These are phyloP conservation scores for Amphiprion clarkii DNA, from an alignment of 2,797 vertebrate genomes.

Conservation along the genomic window DNA sequence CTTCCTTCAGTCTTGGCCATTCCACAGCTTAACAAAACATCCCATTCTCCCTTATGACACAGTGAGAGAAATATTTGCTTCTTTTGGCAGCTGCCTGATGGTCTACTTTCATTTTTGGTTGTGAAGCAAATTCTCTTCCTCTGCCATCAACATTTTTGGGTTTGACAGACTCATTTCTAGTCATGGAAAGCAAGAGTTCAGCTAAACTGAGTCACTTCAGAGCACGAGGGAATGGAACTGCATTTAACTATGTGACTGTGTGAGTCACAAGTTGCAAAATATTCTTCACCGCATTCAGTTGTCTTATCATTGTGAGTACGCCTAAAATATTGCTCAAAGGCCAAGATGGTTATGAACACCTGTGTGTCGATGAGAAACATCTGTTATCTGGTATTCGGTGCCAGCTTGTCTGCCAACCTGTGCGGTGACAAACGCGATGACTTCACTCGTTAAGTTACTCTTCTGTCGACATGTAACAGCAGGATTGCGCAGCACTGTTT, in stretches of 20 bases:
- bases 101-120: constrained; percentile 67
- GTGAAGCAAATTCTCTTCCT: constrained; percentile 61
- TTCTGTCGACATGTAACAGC: constrained; percentile 63
- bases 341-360: constrained; percentile 54
- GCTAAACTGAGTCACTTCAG: constrained; percentile 49
- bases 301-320: constrained; percentile 15
- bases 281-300: constrained; percentile 23
- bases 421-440: constrained; percentile 60
- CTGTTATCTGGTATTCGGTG: constrained; percentile 59
- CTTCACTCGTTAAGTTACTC: constrained; percentile 42
- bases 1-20: constrained; percentile 60
- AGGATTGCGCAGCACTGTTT: constrained; percentile 40
- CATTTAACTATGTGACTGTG: constrained; percentile 27
- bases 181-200: constrained; percentile 49
- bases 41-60: constrained; percentile 73
- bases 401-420: constrained; percentile 64
- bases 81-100: constrained; percentile 67
- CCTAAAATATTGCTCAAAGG: constrained; percentile 30
- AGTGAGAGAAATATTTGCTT: constrained; percentile 75
- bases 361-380: constrained; percentile 64
- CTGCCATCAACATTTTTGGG: constrained; percentile 63
- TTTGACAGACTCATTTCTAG: constrained; percentile 54
- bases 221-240: constrained; percentile 35
- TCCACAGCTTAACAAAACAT: constrained; percentile 71
- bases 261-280: constrained; percentile 44